A percentile compares a stretch with the other conserved stretches of the same genome.
Evolutionary conservation across 2,113 vertebrate species (phyloP).

Genomic region (Gymnobelideus leadbeateri): DNA sequence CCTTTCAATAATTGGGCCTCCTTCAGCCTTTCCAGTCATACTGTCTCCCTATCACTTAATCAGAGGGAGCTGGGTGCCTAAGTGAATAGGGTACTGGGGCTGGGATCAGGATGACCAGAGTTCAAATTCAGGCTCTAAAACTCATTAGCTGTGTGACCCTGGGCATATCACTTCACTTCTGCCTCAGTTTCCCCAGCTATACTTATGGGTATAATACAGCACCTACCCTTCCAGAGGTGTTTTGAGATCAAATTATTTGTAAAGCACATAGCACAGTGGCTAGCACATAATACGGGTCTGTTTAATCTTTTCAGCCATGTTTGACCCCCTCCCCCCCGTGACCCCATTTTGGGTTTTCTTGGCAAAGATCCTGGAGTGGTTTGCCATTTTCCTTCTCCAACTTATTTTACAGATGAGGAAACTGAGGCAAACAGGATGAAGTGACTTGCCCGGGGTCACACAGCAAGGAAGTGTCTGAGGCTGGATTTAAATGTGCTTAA

Average conservation of each 20-base stretch:
- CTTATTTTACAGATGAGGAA: too few species aligned
- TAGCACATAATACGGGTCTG: neutral
- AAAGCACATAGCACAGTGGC: neutral
- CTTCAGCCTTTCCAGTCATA: neutral
- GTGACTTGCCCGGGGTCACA: too few species aligned
- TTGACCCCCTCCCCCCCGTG: too few species aligned
- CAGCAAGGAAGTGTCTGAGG: too few species aligned
- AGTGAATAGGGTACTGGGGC: neutral
- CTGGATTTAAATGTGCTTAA: too few species aligned
- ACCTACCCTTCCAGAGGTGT: neutral
- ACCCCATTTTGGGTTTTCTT: too few species aligned
- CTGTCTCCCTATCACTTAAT: neutral
- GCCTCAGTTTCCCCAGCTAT: neutral
- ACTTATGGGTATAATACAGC: neutral
- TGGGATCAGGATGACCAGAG: neutral
- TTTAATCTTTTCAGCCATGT: too few species aligned
- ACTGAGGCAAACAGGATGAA: too few species aligned
- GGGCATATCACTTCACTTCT: neutral
- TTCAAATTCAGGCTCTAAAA: neutral
- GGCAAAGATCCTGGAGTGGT: too few species aligned
- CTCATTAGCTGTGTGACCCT: neutral
- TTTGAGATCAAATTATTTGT: neutral
- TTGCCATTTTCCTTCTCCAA: too few species aligned
- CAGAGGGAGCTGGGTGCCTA: neutral
- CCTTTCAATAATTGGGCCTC: neutral